Percentiles rank a stretch among this genome's conserved stretches.
phyloP scores from a whole-genome alignment of 2,797 vertebrate genomes.

The Channallabes apus region DNA sequence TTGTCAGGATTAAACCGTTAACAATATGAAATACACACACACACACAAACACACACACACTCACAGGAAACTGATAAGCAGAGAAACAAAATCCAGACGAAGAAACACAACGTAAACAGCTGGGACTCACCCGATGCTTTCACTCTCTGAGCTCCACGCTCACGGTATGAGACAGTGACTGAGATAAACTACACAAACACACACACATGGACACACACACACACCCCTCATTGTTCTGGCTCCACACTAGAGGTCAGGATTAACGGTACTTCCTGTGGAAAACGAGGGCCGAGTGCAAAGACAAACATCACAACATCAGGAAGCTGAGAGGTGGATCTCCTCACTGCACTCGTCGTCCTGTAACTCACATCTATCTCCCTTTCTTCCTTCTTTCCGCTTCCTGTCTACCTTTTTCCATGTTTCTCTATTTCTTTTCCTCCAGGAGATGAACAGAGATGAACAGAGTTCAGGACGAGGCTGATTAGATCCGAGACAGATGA shows the following conservation, averaged over 20 bases:
- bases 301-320: constrained; percentile 49
- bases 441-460: not conserved
- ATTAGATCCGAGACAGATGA: constrained; percentile 28
- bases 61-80: too few relatives aligned
- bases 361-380: not conserved
- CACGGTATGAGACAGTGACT: constrained; percentile 21
- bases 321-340: constrained; percentile 37
- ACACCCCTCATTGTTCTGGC: constrained; percentile 52
- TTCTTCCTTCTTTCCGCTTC: not conserved
- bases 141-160: constrained; percentile 34
- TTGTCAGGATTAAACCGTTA: not conserved
- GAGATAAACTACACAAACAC: constrained; percentile 11
- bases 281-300: constrained; percentile 42
- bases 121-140: constrained; percentile 42
- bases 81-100: too few relatives aligned
- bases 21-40: not conserved
- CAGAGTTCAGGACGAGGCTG: constrained; percentile 18
- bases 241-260: constrained; percentile 40
- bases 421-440: constrained; percentile 66
- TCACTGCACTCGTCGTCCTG: constrained; percentile 27
- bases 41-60: constrained; percentile 18
- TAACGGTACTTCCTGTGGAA: constrained; percentile 55
- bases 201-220: constrained; percentile 4
- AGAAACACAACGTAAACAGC: constrained; percentile 22
- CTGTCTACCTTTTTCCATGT: not conserved